Conservation (phyloP, 1,140 invertebrate species). For the Phthorimaea operculella region DNA sequence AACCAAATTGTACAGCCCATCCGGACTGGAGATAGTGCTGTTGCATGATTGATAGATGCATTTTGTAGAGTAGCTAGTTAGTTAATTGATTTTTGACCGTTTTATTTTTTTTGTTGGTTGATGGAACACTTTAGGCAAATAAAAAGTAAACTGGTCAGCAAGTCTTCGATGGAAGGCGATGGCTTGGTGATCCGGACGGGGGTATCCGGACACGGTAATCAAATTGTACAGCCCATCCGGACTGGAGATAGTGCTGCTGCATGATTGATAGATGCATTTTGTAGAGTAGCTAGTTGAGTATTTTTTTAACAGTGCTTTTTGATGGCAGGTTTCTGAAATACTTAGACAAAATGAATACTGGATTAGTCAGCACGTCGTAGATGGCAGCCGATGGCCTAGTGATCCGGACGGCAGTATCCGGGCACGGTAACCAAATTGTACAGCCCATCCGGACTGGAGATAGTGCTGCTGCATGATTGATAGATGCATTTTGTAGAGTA, state of each 20-base stretch:
- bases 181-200: conserved; percentile 24
- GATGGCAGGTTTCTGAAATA: too few species aligned
- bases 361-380: conserved; percentile 25
- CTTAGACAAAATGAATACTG: too few species aligned
- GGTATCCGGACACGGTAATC: conserved; percentile 23
- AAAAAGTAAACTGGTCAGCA: too few species aligned
- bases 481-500: too few species aligned
- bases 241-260: conserved; percentile 4
- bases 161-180: conserved; percentile 8
- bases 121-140: too few species aligned
- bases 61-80: too few species aligned
- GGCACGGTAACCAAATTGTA: conserved; percentile 39
- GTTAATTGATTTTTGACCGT: too few species aligned
- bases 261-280: neutral
- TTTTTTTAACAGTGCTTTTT: too few species aligned
- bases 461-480: neutral
- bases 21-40: conserved; percentile 14
- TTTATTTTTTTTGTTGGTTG: too few species aligned
- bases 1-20: conserved; percentile 39
- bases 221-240: conserved; percentile 34
- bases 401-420: conserved; percentile 21
- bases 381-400: conserved; percentile 13
- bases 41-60: neutral
- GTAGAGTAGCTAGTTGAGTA: too few species aligned
- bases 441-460: conserved; percentile 19